Conservation (phyloP, 1,140 invertebrate genomes). For the Ceratoteleas bidentatus region DNA sequence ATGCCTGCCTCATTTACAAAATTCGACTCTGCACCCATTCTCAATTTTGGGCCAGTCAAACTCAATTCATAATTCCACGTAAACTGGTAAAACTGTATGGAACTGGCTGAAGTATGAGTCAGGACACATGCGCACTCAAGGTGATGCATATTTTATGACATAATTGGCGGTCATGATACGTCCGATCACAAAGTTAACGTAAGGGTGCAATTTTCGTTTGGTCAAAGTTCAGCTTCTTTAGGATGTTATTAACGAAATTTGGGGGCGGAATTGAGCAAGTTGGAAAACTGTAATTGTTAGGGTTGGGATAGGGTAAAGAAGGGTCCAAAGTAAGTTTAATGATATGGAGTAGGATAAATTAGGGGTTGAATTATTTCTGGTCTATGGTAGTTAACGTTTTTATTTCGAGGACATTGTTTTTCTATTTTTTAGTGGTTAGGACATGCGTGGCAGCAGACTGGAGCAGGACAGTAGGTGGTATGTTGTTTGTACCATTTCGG, state of each 20-base stretch:
- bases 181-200: not conserved
- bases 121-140: too few species aligned
- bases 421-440: not conserved
- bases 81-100: not conserved
- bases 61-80: not conserved
- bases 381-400: not conserved
- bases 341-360: too few species aligned
- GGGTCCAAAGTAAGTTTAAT: too few species aligned
- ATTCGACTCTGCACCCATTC: not conserved
- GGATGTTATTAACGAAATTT: not conserved
- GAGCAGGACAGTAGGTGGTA: not conserved
- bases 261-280: not conserved
- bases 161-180: not conserved
- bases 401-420: not conserved
- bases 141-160: not conserved
- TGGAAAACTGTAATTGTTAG: not conserved
- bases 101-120: not conserved
- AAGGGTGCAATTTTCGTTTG: not conserved
- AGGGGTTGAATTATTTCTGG: too few species aligned
- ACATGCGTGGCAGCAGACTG: not conserved
- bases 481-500: conserved; percentile 10
- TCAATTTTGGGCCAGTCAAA: not conserved
- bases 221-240: not conserved
- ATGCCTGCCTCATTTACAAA: conserved; percentile 44
- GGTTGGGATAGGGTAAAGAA: not conserved